A percentile compares a stretch with the other conserved stretches of the same genome.
Conservation (phyloP, 2,113 vertebrate genomes). For the Suricata suricatta region DNA sequence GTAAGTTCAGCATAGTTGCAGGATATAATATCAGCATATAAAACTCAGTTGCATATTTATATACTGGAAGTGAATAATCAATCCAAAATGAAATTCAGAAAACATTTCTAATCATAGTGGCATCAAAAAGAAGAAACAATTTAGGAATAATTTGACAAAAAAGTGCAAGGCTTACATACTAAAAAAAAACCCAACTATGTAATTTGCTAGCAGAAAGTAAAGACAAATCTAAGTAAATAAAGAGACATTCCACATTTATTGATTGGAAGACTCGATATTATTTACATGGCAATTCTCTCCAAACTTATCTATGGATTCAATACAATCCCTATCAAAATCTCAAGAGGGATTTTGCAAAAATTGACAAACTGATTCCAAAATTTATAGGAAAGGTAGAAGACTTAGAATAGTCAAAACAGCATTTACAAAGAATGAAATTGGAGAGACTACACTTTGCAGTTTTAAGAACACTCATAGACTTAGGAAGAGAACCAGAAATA, state of each 20-base stretch:
- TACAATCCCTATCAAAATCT: not conserved
- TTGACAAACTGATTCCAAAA: slow-evolving; percentile 15
- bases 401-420: not conserved
- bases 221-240: slow-evolving; percentile 35
- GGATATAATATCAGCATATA: not conserved
- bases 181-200: not conserved
- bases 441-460: not conserved
- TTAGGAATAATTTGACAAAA: slow-evolving; percentile 31
- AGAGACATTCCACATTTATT: not conserved
- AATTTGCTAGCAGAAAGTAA: slow-evolving; percentile 8
- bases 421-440: not conserved
- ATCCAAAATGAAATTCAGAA: not conserved
- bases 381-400: not conserved
- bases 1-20: slow-evolving; percentile 1
- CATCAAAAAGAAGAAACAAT: slow-evolving; percentile 26
- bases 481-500: not conserved
- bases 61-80: not conserved
- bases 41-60: not conserved
- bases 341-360: not conserved
- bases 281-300: not conserved
- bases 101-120: not conserved
- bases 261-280: not conserved
- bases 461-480: not conserved
- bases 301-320: not conserved
- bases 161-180: not conserved